Evolutionary conservation across 2,113 vertebrate species (phyloP).

Genomic region (Cheilinus undulatus): DNA sequence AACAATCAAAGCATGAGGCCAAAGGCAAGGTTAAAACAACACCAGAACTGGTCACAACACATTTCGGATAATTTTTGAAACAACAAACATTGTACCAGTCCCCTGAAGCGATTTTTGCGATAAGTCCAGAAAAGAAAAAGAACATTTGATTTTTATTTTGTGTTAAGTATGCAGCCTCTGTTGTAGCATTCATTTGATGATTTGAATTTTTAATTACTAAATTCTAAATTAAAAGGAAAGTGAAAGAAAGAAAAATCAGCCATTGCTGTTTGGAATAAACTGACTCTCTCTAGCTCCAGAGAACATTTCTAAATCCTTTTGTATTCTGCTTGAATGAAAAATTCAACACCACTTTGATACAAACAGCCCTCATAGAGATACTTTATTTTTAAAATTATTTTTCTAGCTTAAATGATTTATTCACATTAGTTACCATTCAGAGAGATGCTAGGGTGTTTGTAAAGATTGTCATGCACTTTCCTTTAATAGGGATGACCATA

Average conservation of each 20-base stretch:
- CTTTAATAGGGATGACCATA: too few relatives aligned
- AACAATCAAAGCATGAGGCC: too few relatives aligned
- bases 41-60: too few relatives aligned
- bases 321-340: slow-evolving; percentile 11
- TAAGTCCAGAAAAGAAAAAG: background rate
- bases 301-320: background rate
- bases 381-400: background rate
- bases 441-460: background rate
- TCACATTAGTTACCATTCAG: background rate
- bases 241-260: background rate
- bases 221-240: too few relatives aligned
- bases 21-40: too few relatives aligned
- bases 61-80: too few relatives aligned
- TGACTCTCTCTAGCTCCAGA: background rate
- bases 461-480: background rate
- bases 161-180: background rate
- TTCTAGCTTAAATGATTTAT: background rate
- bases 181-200: background rate
- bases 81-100: too few relatives aligned
- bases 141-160: too few relatives aligned
- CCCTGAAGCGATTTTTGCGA: too few relatives aligned
- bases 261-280: background rate
- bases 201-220: background rate
- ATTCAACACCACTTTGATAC: too few relatives aligned
- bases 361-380: background rate